Conservation (phyloP, 2,797 vertebrate genomes). For the Dipus sagitta region DNA sequence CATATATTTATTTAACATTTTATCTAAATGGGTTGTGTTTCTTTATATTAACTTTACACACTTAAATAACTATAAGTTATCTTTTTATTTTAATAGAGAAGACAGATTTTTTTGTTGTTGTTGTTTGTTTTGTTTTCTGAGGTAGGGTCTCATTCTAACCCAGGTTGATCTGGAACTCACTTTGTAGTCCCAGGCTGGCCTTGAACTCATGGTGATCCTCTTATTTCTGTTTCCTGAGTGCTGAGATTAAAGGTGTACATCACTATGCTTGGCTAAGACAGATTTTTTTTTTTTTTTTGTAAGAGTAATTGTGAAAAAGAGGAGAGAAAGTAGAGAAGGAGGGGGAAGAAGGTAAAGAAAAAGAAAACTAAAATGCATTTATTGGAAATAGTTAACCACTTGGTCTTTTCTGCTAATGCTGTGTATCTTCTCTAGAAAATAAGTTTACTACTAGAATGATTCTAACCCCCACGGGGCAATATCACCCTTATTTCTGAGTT, state of each 20-base stretch:
- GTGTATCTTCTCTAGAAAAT: neutral
- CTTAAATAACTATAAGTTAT: neutral
- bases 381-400: neutral
- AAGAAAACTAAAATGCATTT: neutral
- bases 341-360: neutral
- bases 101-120: neutral
- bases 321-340: too few relatives aligned
- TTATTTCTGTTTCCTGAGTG: too few relatives aligned
- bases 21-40: neutral
- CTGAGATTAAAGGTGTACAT: too few relatives aligned
- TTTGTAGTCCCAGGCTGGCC: too few relatives aligned
- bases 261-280: too few relatives aligned
- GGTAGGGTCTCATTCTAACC: too few relatives aligned
- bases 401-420: neutral
- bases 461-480: neutral
- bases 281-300: neutral
- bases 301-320: neutral
- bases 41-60: neutral
- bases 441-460: neutral
- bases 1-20: conserved; percentile 27
- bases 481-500: conserved; percentile 32
- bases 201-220: too few relatives aligned
- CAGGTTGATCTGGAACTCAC: too few relatives aligned
- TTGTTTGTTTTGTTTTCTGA: too few relatives aligned
- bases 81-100: neutral